phyloP scores from a whole-genome alignment of 2,888 invertebrate species.

The Drosophila suboccidentalis region DNA sequence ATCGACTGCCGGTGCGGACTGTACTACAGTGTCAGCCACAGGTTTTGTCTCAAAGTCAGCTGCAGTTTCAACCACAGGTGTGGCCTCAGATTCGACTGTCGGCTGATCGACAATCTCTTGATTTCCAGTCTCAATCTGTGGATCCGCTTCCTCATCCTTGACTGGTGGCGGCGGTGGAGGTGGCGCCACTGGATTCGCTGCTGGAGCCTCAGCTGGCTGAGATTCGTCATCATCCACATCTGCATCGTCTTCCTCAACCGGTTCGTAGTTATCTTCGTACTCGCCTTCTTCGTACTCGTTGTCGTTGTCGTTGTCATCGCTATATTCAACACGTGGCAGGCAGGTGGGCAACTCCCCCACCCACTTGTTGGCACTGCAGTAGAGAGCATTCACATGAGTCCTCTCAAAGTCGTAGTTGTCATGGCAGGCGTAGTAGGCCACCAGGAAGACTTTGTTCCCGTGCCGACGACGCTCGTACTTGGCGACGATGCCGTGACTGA shows the following conservation, averaged over 20 bases:
- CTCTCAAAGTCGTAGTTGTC: conserved; percentile 86
- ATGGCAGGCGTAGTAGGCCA: conserved; percentile 87
- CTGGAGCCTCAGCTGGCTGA: neutral
- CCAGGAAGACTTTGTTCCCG: conserved; percentile 86
- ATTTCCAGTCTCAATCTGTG: neutral
- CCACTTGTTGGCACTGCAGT: conserved; percentile 88
- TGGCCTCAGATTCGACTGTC: neutral
- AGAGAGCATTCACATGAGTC: conserved; percentile 86
- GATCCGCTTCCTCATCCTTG: conserved; percentile 6
- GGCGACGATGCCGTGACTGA: conserved; percentile 82
- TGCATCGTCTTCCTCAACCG: conserved; percentile 40
- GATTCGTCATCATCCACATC: conserved; percentile 39
- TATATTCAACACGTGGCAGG: conserved; percentile 66
- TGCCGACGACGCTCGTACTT: conserved; percentile 84
- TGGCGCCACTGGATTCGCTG: conserved; percentile 36
- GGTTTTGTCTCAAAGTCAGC: neutral
- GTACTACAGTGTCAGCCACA: neutral
- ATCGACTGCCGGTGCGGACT: neutral
- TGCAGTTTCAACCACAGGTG: neutral
- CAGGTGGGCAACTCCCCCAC: conserved; percentile 87
- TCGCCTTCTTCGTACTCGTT: conserved; percentile 60
- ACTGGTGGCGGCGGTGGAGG: conserved; percentile 66
- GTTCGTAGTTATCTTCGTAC: conserved; percentile 67
- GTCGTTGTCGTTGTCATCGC: conserved; percentile 50
- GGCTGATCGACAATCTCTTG: neutral